Evolutionary conservation across 2,888 invertebrate species (phyloP).

Genomic region (Branchellion lobata): DNA sequence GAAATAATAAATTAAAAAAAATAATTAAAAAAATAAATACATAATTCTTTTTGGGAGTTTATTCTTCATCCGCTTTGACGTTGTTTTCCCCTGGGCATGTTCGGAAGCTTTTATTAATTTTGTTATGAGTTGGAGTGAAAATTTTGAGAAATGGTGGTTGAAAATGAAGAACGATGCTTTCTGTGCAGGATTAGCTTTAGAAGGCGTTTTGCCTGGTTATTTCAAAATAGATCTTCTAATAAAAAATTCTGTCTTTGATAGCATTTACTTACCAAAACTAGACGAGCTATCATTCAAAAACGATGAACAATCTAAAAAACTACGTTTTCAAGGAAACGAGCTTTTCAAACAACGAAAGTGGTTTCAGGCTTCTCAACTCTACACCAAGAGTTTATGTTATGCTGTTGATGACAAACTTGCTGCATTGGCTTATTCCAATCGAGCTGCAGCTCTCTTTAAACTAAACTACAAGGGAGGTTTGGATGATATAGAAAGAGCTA

Average conservation of each 20-base stretch:
- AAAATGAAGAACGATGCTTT: too few species aligned
- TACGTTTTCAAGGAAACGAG: constrained; percentile 14
- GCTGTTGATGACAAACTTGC: neutral
- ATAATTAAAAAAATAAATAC: too few species aligned
- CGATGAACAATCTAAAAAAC: neutral
- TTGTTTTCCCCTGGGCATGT: too few species aligned
- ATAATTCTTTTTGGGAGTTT: too few species aligned
- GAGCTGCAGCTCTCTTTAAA: constrained; percentile 59
- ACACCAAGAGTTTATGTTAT: constrained; percentile 30
- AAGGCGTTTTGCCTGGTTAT: too few species aligned
- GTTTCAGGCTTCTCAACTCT: neutral
- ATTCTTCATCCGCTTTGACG: too few species aligned
- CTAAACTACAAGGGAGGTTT: constrained; percentile 56
- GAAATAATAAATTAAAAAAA: too few species aligned
- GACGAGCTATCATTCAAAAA: constrained; percentile 5
- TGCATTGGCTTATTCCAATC: constrained; percentile 57
- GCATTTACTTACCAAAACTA: neutral
- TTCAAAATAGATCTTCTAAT: too few species aligned
- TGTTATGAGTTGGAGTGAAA: too few species aligned
- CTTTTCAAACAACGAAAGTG: neutral
- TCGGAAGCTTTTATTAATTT: too few species aligned
- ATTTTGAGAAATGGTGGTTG: too few species aligned
- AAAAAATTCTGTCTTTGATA: neutral
- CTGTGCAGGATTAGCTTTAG: too few species aligned
- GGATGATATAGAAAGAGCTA: constrained; percentile 56